These are phyloP conservation scores for Caenorhabditis tropicalis DNA, from an alignment of 1,140 invertebrate species.

Conservation along the genomic window DNA sequence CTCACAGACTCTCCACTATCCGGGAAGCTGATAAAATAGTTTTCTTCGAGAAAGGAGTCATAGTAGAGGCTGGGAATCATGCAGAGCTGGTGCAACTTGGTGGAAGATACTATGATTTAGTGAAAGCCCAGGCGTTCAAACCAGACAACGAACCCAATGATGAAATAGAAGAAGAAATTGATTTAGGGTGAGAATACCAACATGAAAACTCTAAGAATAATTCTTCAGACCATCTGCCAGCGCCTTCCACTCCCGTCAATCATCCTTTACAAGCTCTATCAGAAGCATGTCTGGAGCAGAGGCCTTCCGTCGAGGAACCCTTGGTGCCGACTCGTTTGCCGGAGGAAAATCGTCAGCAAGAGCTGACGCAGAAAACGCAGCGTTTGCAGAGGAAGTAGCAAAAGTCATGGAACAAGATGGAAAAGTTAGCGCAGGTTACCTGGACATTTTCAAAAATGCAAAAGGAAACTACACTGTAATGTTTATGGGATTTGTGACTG, in stretches of 20 bases:
- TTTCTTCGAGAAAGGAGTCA: slow-evolving; percentile 58
- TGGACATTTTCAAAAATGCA: slow-evolving; percentile 56
- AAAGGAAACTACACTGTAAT: slow-evolving; percentile 50
- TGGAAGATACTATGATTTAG: slow-evolving; percentile 74
- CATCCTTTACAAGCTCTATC: slow-evolving; percentile 8
- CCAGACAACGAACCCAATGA: slow-evolving; percentile 6
- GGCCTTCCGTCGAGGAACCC: slow-evolving; percentile 20
- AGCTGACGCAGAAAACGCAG: slow-evolving; percentile 63
- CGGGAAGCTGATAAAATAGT: slow-evolving; percentile 78
- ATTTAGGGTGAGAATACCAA: slow-evolving; percentile 40
- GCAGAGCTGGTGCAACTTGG: slow-evolving; percentile 73
- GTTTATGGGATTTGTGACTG: slow-evolving; percentile 39
- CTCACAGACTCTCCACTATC: slow-evolving; percentile 77
- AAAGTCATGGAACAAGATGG: slow-evolving; percentile 58
- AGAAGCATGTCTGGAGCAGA: slow-evolving; percentile 37
- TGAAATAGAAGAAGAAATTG: slow-evolving; percentile 40
- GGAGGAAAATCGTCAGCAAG: slow-evolving; percentile 49
- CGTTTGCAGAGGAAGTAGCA: slow-evolving; percentile 60
- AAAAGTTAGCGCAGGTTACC: slow-evolving; percentile 50
- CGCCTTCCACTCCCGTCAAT: neutral
- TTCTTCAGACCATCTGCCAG: neutral
- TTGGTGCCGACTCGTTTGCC: slow-evolving; percentile 43
- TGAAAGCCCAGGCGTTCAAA: slow-evolving; percentile 75
- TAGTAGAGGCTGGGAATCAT: slow-evolving; percentile 72
- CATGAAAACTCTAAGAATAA: neutral